Conservation (phyloP, 2,797 vertebrate species). For the Galaxias olidus region DNA sequence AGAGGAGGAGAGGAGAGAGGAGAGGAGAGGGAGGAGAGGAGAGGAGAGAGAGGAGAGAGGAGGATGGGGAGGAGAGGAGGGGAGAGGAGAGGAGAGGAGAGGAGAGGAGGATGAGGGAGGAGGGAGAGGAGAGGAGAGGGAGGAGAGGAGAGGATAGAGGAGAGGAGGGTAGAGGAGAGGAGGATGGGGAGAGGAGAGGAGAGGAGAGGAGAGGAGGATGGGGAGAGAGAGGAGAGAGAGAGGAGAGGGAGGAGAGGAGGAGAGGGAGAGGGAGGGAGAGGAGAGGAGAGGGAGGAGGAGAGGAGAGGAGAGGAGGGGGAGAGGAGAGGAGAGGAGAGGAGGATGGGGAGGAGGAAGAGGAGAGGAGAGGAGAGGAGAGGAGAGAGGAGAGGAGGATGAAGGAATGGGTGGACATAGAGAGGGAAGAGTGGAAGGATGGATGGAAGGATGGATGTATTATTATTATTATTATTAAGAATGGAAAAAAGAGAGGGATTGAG, state of each 20-base stretch:
- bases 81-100: slow-evolving; percentile 31
- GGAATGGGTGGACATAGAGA: no score
- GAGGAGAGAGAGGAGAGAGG: slow-evolving; percentile 10
- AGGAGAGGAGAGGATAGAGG: slow-evolving; percentile 27
- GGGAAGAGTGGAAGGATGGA: no score
- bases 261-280: slow-evolving; percentile 7
- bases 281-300: slow-evolving; percentile 29
- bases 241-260: not conserved
- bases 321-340: not conserved
- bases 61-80: slow-evolving; percentile 16
- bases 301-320: not conserved
- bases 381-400: no score
- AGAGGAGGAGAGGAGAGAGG: slow-evolving; percentile 19
- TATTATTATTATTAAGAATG: no score
- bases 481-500: no score
- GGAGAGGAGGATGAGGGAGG: not conserved
- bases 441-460: no score
- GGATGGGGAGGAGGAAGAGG: not conserved
- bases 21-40: slow-evolving; percentile 35
- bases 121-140: slow-evolving; percentile 9
- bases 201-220: slow-evolving; percentile 27
- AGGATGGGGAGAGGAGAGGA: not conserved
- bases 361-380: no score
- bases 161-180: no score
- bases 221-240: slow-evolving; percentile 45